Percentiles rank a stretch among this genome's conserved stretches.
Evolutionary conservation across 2,113 vertebrate species (phyloP).

Genomic region (Phodopus roborovskii): DNA sequence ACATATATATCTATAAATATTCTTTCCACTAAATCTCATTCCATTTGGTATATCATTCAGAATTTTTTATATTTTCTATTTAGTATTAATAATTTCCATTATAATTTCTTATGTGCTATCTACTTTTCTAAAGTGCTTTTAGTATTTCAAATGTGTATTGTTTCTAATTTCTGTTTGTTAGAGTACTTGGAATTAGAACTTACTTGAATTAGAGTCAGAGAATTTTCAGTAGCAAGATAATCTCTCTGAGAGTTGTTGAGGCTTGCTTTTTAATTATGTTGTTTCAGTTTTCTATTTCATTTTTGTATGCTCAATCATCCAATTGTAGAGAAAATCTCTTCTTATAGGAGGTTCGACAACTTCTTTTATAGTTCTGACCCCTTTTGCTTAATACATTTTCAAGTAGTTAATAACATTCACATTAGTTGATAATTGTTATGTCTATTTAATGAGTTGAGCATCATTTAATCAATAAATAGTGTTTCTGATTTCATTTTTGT

Average conservation of each 20-base stretch:
- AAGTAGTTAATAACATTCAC: not conserved
- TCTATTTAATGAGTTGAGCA: not conserved
- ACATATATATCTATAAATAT: not conserved
- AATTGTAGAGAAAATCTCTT: not conserved
- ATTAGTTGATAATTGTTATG: not conserved
- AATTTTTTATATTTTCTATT: conserved; percentile 39
- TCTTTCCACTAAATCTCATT: not conserved
- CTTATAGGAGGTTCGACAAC: not conserved
- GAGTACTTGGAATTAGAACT: conserved; percentile 37
- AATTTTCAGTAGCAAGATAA: not conserved
- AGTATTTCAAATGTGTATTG: not conserved
- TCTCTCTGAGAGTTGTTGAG: conserved; percentile 13
- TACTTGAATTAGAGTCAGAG: not conserved
- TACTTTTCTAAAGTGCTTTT: not conserved
- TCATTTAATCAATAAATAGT: not conserved
- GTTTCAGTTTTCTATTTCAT: not conserved
- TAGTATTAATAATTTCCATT: conserved; percentile 5
- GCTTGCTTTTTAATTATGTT: not conserved
- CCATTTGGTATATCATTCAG: conserved; percentile 2
- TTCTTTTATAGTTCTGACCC: not conserved
- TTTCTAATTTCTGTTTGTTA: conserved; percentile 13
- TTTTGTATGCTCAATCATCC: not conserved
- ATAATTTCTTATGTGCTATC: not conserved
- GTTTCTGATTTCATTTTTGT: not conserved
- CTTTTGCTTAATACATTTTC: conserved; percentile 11